These are phyloP conservation scores for Phaonia tiefii DNA, from an alignment of 2,888 invertebrate species.

Conservation along the genomic window DNA sequence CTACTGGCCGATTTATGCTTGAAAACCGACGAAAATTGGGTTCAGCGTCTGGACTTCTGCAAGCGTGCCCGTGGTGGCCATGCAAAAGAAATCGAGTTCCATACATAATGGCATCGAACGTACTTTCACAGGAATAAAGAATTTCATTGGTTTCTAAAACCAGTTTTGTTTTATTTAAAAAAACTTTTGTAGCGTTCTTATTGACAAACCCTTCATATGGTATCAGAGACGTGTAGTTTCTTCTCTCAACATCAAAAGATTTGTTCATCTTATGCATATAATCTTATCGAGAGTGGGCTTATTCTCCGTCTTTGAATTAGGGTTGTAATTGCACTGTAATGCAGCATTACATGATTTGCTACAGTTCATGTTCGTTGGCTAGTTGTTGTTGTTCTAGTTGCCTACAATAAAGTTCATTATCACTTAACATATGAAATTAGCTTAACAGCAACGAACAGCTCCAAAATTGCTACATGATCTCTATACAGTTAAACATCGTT, in stretches of 20 bases:
- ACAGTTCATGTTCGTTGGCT: conserved; percentile 9
- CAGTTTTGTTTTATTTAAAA: too few relatives aligned
- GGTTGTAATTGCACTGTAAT: not conserved
- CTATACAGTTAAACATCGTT: too few relatives aligned
- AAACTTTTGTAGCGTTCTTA: too few relatives aligned
- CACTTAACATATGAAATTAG: conserved; percentile 21
- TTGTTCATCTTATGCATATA: conserved; percentile 42
- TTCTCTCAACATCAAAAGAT: too few relatives aligned
- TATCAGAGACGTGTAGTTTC: not conserved
- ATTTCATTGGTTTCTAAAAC: too few relatives aligned
- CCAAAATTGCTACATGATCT: not conserved
- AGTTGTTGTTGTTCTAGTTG: conserved; percentile 26
- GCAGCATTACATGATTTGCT: conserved; percentile 45
- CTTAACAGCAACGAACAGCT: not conserved
- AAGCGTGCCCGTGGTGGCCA: too few relatives aligned
- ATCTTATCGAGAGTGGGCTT: conserved; percentile 71
- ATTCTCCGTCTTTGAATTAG: conserved; percentile 54
- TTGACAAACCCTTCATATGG: not conserved
- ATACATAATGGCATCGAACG: too few relatives aligned
- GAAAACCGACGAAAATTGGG: too few relatives aligned
- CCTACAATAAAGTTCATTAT: conserved; percentile 23
- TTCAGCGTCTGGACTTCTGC: too few relatives aligned
- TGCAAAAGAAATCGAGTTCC: too few relatives aligned
- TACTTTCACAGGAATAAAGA: too few relatives aligned
- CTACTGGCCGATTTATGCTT: too few relatives aligned